Base-by-base conservation (phyloP, 2,113 vertebrate genomes). In the Anoura caudifer region DNA sequence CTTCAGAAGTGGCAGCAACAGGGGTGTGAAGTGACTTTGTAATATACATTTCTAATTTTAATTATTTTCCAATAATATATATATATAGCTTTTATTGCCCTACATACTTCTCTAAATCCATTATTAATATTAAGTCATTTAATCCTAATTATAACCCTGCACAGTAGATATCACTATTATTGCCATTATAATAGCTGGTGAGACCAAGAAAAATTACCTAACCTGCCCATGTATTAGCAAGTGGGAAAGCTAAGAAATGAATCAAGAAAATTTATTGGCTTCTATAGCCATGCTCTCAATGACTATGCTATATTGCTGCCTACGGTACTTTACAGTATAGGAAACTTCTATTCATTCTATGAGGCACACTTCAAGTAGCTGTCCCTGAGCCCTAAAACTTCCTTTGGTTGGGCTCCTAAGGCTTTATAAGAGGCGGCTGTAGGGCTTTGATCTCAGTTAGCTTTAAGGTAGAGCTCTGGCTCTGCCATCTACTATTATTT, bases 41-140 rank as follows among this genome's bases (percentile, higher is more conserved):
- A 79, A 94, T 87, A n/a, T 16, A 22, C 76, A 70, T 52, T 94
- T 94, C 8, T 87, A 63, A 83, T 70, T 77, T 87, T 83, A 77
- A 31, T 38, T 47, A 10, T 31, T 88, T 95, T 72, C 13, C 31
- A 73, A 28, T 33, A 56, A 33, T 0, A 8, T 80, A 33, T 0
- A 8, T 80, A 75, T 10, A 43, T 22, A 2, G 6, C 70, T 4
- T 17, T 90, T 94, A 72, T 33, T 63, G 70, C 4, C 54, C 28
- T 15, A 63, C 10, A 26, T 4, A 73, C 20, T 31, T 1, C 77
- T 92, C 24, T 70, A 77, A 92, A 70, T 28, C 26, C 16, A 79
- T 92, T 88, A 73, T 33, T 43, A 88, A 80, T 69, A 84, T 63
- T 63, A 84, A 93, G 12, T n/a, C 36, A 77, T 54, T 91, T 76